phyloP scores from a whole-genome alignment of 2,113 vertebrate species.

The Girardinichthys multiradiatus region DNA sequence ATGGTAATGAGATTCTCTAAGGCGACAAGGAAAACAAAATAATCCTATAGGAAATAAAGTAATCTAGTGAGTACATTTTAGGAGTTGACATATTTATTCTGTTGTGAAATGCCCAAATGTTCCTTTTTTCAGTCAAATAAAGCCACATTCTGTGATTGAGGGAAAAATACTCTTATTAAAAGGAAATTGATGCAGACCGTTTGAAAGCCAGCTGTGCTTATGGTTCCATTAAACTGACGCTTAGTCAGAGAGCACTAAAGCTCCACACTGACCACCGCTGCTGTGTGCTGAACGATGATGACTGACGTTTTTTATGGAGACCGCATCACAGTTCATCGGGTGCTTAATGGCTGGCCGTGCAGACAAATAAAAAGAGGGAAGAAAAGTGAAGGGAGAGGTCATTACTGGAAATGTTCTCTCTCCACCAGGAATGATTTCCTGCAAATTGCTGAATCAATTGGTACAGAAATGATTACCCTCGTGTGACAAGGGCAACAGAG shows the following conservation, averaged over 20 bases:
- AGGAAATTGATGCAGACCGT: constrained; percentile 24
- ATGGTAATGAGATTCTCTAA: constrained; percentile 19
- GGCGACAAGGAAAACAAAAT: constrained; percentile 11
- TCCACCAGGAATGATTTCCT: constrained; percentile 47
- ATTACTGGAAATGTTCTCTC: constrained; percentile 62
- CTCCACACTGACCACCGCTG: constrained; percentile 36
- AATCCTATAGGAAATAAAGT: constrained; percentile 24
- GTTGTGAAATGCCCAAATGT: constrained; percentile 35
- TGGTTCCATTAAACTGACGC: constrained; percentile 45
- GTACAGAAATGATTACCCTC: constrained; percentile 35
- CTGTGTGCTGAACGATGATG: constrained; percentile 44
- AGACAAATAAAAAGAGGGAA: constrained; percentile 57
- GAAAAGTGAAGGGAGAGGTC: constrained; percentile 43
- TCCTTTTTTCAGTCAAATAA: constrained; percentile 57
- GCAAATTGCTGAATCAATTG: constrained; percentile 57
- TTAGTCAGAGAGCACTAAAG: constrained; percentile 38
- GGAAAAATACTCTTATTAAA: constrained; percentile 18
- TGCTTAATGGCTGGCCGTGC: constrained; percentile 48
- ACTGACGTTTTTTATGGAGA: constrained; percentile 33
- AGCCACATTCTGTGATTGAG: constrained; percentile 44
- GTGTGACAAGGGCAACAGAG: constrained; percentile 12
- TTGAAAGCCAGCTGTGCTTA: constrained; percentile 45
- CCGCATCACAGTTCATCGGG: constrained; percentile 55
- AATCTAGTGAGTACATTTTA: constrained; percentile 42
- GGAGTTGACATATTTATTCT: constrained; percentile 33